Evolutionary conservation across 2,113 vertebrate genomes (phyloP), one percentile per base, ranked within the genome.

Genomic region (Deroptyus accipitrinus): DNA sequence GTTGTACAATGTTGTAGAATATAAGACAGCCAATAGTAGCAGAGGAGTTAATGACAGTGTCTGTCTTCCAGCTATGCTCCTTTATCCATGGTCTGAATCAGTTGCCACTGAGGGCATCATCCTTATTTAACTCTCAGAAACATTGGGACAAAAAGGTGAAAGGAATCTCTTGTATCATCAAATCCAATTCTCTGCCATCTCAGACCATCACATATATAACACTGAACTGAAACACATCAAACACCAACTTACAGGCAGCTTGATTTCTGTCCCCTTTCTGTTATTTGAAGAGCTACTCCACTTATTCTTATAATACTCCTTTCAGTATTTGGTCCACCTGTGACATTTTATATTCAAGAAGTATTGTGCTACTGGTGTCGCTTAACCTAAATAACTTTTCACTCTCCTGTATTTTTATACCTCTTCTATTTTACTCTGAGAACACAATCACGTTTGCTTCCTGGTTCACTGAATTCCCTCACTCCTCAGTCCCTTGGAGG

Each of bases 391-490:
- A 89, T 57, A 91, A 54, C 78, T 85, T 89, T 87, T 41, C 89
- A 66, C 31, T 95, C 57, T 64, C 57, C 52, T 62, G 31, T 52
- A 27, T 85, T 95, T 95, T 94, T 69, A 68, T 87, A 76, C 77
- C 74, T 92, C 89, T 66, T 67, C 44, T 41, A 83, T 94, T 94
- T 92, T 69, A 87, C 17, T 87, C 49, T 12, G 46, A 89, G 67
- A 80, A 91, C 57, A 82, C 74, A 94, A 92, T 89, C 6, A 1
- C 62, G 20, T 95, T 95, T 95, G 30, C 69, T 97, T 95, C 92
- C 92, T 88, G 85, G 46, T 91, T 96, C 94, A 88, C 51, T 81
- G 94, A 77, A 57, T 96, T 88, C 88, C 51, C 74, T 95, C 83
- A 88, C 41, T 88, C 48, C 83, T 81, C 83, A 55, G 1, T 55